Percentiles rank a stretch among this genome's conserved stretches.
Conservation (phyloP, 2,888 invertebrate species). For the Choreutis nemorana region DNA sequence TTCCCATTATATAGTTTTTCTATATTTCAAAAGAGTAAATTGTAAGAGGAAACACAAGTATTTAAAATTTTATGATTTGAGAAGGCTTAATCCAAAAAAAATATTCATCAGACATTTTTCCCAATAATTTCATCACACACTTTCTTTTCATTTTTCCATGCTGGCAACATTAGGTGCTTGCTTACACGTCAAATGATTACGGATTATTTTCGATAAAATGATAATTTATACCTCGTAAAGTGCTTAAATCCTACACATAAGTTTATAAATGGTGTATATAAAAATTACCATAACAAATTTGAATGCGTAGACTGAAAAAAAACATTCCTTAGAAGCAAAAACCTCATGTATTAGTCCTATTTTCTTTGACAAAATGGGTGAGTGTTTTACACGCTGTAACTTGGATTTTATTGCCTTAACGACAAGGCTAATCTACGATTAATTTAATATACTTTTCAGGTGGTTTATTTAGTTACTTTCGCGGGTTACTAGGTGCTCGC, state of each 20-base stretch:
- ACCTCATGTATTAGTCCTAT: conserved; percentile 47
- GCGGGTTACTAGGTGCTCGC: conserved; percentile 92
- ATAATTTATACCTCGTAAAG: conserved; percentile 25
- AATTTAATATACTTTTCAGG: conserved; percentile 66
- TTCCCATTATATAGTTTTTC: too few relatives aligned
- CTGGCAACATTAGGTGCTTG: conserved; percentile 28
- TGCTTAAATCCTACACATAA: conserved; percentile 15
- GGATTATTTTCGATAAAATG: conserved; percentile 30
- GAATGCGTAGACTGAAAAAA: conserved; percentile 19
- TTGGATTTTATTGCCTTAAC: conserved; percentile 14
- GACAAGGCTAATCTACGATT: conserved; percentile 9
- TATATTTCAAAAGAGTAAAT: too few relatives aligned
- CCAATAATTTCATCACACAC: too few relatives aligned
- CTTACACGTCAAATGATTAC: conserved; percentile 45
- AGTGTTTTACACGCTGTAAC: conserved; percentile 19
- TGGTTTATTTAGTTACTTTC: conserved; percentile 96
- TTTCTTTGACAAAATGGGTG: conserved; percentile 45
- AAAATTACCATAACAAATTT: conserved; percentile 16
- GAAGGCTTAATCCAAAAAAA: neutral
- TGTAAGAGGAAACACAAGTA: neutral
- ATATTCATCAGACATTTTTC: too few relatives aligned
- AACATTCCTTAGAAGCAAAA: conserved; percentile 33
- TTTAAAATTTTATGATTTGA: neutral
- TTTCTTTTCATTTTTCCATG: conserved; percentile 7
- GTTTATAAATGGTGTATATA: conserved; percentile 18